Evolutionary conservation across 2,113 vertebrate species (phyloP), one percentile per base, ranked within the genome.

Genomic region (Cyphomyrus plagiostoma): DNA sequence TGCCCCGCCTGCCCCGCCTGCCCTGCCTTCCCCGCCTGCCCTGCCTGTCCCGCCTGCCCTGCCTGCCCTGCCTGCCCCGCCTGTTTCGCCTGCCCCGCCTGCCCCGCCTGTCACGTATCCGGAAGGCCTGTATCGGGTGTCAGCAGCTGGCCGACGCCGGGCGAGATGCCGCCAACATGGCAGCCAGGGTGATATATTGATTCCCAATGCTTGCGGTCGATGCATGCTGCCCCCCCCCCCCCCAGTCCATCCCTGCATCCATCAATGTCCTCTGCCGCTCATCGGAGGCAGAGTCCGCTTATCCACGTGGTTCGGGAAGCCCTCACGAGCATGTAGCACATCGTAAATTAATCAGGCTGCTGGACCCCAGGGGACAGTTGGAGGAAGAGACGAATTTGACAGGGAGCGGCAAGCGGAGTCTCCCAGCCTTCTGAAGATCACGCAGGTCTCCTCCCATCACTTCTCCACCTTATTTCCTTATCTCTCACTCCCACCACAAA

Each of bases 271-370:
- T 53, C 17, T 15, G 48, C 30, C 8, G 1, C 10, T 80, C 74
- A 6, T 19, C 0, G 13, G 15, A 42, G 15, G 35, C 15, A 19
- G 74, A 1, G 13, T 80, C 74, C 3, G 6, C 35, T 80, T 80
- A 19, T 80, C 5, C 7, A 5, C 35, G 5, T n/a, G n/a, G 46
- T 49, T 21, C n/a, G 7, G 10, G 83, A 15, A 30, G 46, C 19
- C 23, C 74, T 93, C 93, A 92, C 91, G 91, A 94, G 92, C 58
- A 87, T 93, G 93, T 94, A 93, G 92, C 86, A 90, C 90, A 77
- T 87, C 89, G 93, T 94, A 94, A 95, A 95, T 95, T 94, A 96
- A 94, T 95, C 95, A 94, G 93, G 91, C 90, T 82, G 30, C 9
- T 83, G 88, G 74, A 39, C 66, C 89, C 91, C 86, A 45, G 58